Evolutionary conservation across 2,797 vertebrate genomes (phyloP).

Genomic region (Coccyzus lansbergi): DNA sequence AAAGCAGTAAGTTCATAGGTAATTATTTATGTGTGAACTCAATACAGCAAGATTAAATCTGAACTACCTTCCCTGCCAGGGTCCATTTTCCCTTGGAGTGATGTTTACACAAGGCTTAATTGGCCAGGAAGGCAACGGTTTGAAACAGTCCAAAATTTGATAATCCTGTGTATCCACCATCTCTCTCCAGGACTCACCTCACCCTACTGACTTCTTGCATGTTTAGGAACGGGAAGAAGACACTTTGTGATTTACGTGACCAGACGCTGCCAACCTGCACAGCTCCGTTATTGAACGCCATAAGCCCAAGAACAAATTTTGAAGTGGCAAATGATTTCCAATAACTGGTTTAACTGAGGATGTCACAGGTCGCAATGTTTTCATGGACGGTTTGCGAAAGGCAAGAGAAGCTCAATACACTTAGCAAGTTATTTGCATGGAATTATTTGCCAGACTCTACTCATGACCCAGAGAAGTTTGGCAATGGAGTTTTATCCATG

Average conservation of each 20-base stretch:
- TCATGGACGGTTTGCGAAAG: fast-evolving
- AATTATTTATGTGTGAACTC: neutral
- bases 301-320: neutral
- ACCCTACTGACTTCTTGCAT: neutral
- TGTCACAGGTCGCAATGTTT: fast-evolving
- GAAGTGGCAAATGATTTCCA: neutral
- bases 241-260: fast-evolving
- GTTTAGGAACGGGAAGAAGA: neutral
- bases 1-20: neutral
- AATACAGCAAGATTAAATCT: neutral
- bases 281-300: neutral
- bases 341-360: neutral
- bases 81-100: neutral
- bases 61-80: neutral
- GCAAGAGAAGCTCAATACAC: neutral
- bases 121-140: neutral
- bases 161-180: fast-evolving
- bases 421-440: neutral
- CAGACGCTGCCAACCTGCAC: neutral
- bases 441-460: neutral
- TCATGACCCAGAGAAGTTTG: neutral
- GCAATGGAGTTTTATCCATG: fast-evolving
- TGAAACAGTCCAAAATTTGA: neutral
- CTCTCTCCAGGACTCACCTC: neutral
- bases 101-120: neutral